These are phyloP conservation scores for Drosophila colorata DNA, from an alignment of 2,888 invertebrate genomes.

Conservation along the genomic window DNA sequence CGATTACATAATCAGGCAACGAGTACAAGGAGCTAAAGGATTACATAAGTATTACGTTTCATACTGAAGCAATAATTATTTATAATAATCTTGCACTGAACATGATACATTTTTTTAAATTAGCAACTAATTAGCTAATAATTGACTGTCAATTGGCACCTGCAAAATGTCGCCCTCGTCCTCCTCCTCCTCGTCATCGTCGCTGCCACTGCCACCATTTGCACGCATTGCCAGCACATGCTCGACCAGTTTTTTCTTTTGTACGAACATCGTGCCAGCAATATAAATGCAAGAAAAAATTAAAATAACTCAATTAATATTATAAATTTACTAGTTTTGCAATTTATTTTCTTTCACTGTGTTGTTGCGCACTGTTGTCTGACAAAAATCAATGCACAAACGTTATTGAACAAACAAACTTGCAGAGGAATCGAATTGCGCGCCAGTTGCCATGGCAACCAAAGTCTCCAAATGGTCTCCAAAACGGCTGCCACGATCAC, in stretches of 20 bases:
- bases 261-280: constrained; percentile 86
- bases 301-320: constrained; percentile 30
- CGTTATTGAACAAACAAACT: constrained; percentile 61
- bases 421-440: constrained; percentile 8
- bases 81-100: constrained; percentile 64
- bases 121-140: constrained; percentile 34
- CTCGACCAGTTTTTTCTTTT: constrained; percentile 85
- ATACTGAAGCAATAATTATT: constrained; percentile 69
- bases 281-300: constrained; percentile 24
- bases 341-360: constrained; percentile 15
- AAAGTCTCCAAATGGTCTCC: constrained; percentile 1
- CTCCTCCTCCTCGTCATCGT: constrained; percentile 88
- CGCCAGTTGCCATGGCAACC: constrained; percentile 33
- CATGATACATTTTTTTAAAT: constrained; percentile 35
- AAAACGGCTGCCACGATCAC: constrained; percentile 16
- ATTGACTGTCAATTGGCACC: constrained; percentile 67
- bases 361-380: constrained; percentile 15
- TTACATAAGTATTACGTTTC: constrained; percentile 50
- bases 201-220: constrained; percentile 86
- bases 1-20: constrained; percentile 70
- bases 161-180: constrained; percentile 85
- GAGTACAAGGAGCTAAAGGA: constrained; percentile 61
- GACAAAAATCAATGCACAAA: constrained; percentile 36
- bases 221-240: constrained; percentile 84
- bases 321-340: constrained; percentile 58